These are phyloP conservation scores for Philopedon plagiatum DNA, from an alignment of 2,888 invertebrate genomes.

Conservation along the genomic window DNA sequence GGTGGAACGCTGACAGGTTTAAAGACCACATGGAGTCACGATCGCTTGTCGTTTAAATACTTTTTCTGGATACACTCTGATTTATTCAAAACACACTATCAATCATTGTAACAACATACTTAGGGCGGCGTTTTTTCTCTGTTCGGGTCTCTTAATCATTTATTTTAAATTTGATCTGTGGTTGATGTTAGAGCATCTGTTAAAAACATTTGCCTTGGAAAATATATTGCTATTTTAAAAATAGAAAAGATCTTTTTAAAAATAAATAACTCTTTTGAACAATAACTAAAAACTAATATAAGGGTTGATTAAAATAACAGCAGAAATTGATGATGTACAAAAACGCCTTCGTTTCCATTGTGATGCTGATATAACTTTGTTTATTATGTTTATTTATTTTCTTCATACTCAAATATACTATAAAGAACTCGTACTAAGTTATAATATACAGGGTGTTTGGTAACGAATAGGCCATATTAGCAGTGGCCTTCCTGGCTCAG, in stretches of 20 bases:
- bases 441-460: too few species aligned
- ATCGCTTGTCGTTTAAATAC: constrained; percentile 31
- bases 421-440: too few species aligned
- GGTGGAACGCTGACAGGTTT: constrained; percentile 46
- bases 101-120: constrained; percentile 50
- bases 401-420: too few species aligned
- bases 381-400: too few species aligned
- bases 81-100: constrained; percentile 48
- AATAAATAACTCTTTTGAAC: too few species aligned
- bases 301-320: too few species aligned
- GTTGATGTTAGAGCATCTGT: constrained; percentile 17
- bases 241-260: background rate
- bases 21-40: constrained; percentile 46
- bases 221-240: background rate
- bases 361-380: too few species aligned
- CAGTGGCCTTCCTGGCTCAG: too few species aligned
- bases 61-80: constrained; percentile 42
- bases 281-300: too few species aligned
- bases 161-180: constrained; percentile 28
- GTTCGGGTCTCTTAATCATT: constrained; percentile 32
- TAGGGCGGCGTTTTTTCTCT: constrained; percentile 37
- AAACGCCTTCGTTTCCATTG: too few species aligned
- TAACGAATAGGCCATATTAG: too few species aligned
- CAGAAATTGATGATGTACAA: too few species aligned
- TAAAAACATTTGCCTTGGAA: background rate